These are phyloP conservation scores for Uromys caudimaculatus DNA, from an alignment of 2,797 vertebrate species.

Conservation along the genomic window DNA sequence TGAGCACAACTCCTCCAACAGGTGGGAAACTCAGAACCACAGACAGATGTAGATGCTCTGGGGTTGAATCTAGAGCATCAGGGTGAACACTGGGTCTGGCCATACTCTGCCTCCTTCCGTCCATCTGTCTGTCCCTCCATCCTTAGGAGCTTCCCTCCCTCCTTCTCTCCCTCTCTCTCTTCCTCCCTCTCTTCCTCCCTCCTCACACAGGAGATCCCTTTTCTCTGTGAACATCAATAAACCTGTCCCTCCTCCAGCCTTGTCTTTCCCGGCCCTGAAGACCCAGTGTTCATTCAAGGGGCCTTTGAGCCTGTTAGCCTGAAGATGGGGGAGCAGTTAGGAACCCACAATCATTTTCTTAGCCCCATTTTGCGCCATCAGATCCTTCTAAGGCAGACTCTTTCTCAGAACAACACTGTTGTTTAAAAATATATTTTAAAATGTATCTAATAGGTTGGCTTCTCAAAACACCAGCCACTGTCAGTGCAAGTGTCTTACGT, in stretches of 20 bases:
- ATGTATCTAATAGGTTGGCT: neutral
- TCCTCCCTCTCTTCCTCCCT: neutral
- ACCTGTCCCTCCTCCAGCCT: neutral
- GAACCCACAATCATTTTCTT: neutral
- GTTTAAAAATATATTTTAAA: neutral
- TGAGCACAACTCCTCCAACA: neutral
- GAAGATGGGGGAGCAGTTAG: neutral
- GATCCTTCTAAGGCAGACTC: neutral
- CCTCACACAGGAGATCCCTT: neutral
- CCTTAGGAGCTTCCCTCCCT: neutral
- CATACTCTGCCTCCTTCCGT: neutral
- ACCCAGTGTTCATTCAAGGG: neutral
- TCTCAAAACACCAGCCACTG: neutral
- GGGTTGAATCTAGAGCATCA: neutral
- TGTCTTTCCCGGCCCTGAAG: neutral
- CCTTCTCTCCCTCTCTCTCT: accelerated
- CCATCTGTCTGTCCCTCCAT: accelerated
- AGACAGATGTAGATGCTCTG: neutral
- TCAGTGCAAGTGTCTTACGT: neutral
- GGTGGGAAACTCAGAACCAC: neutral
- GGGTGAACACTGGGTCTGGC: neutral
- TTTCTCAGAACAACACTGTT: neutral
- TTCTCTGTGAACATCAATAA: neutral
- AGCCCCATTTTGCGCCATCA: neutral
- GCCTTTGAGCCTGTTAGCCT: neutral